Conservation (phyloP, 2,113 vertebrate species). For the Tychaedon coryphoeus region DNA sequence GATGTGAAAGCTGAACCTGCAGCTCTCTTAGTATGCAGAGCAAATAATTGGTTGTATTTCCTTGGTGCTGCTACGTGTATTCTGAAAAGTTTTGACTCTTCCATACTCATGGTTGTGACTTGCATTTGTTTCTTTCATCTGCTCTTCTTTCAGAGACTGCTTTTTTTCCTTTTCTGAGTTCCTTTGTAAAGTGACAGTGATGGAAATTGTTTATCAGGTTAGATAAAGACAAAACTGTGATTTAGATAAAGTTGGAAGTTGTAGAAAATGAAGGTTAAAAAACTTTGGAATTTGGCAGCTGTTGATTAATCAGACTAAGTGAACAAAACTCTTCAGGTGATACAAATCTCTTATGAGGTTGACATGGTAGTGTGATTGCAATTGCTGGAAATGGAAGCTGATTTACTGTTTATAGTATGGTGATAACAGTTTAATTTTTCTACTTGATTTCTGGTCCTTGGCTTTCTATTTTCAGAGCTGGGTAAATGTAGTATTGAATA, state of each 20-base stretch:
- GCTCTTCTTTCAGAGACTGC: background rate
- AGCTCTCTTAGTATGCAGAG: slow-evolving; percentile 22
- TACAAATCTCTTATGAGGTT: background rate
- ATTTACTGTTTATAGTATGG: background rate
- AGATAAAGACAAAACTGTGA: background rate
- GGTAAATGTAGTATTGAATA: background rate
- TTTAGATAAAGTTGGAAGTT: background rate
- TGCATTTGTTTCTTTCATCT: background rate
- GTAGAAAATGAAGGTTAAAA: background rate
- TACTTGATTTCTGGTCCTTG: background rate
- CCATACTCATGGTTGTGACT: background rate
- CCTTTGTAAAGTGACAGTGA: background rate
- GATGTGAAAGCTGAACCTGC: background rate
- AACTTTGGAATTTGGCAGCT: background rate
- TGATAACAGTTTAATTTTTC: background rate
- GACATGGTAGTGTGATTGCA: background rate
- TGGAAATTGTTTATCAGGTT: background rate
- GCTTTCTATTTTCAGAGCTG: background rate
- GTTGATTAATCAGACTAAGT: background rate
- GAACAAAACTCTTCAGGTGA: background rate
- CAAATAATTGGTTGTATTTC: background rate
- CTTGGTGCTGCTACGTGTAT: background rate
- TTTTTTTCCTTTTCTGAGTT: background rate
- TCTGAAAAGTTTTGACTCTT: background rate
- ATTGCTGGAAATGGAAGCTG: background rate